Base-by-base conservation (phyloP, 2,113 vertebrate genomes). In the Macrotus californicus region DNA sequence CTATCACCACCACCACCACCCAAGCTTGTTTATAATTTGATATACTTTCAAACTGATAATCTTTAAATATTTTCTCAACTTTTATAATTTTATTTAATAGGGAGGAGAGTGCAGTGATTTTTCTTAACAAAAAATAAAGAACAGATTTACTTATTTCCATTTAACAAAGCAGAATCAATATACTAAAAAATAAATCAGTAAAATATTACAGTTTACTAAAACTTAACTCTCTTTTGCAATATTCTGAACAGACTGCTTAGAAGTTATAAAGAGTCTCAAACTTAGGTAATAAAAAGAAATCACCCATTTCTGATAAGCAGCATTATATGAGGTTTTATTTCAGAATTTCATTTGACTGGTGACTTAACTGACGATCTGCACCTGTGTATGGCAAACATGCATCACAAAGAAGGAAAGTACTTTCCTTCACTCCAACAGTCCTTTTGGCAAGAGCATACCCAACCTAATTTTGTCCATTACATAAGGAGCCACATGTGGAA, bases 401-500 rank as follows among this genome's bases (percentile, higher is more conserved):
- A 41, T 54, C 48, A 34, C 54, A 77, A 77, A 84, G 41, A 36
- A 50, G 52, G 36, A 43, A 64, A 52, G 83, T 64, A 50, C 83
- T 93, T 89, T 34, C 43, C 56, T 77, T 88, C 52, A 0, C 54
- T 87, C 56, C 66, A 83, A 72, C 64, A 84, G 50, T 69, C 70
- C 82, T 94, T 84, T 76, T 56, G 94, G 72, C 61, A 41, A 34
- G 41, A 77, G 48, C 31, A 56, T n/a, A 72, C 36, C 50, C 34
- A 88, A 41, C 73, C 93, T 95, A 90, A 93, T 84, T 93, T 85
- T 87, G 90, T 70, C 69, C 0, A 0, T 94, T 94, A 67, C 87
- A 39, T 64, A 93, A 95, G 85, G 46, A 66, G 39, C 52, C 79
- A 84, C 85, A 50, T 88, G 81, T 67, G 91, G 90, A 94, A 96